Percentiles rank a stretch among this genome's conserved stretches.
Conservation (phyloP, 1,140 invertebrate genomes). For the Vollenhovia emeryi region DNA sequence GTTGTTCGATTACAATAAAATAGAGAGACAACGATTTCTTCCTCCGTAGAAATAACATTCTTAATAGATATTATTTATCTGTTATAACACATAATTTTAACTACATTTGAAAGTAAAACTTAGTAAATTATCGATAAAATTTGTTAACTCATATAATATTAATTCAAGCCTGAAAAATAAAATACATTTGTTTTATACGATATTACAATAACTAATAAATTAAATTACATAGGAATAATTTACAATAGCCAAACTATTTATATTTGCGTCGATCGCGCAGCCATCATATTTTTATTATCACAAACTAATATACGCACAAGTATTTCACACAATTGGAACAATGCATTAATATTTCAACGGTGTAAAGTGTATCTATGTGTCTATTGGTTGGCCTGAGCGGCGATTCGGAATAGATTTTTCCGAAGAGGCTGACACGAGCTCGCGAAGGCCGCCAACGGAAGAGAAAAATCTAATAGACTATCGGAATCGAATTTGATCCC, state of each 20-base stretch:
- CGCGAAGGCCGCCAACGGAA: slow-evolving; percentile 62
- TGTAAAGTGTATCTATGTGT: slow-evolving; percentile 29
- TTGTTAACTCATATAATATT: background rate
- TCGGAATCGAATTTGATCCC: slow-evolving; percentile 81
- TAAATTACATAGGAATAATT: background rate
- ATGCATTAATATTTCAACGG: slow-evolving; percentile 5
- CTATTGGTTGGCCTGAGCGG: slow-evolving; percentile 47
- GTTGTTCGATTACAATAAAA: background rate
- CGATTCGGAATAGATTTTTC: slow-evolving; percentile 68
- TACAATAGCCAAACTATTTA: background rate
- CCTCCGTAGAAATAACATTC: background rate
- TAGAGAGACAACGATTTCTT: background rate
- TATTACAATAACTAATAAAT: background rate
- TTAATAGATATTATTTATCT: background rate
- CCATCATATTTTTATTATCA: background rate
- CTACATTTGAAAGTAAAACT: background rate
- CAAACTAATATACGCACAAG: background rate
- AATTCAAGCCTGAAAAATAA: background rate
- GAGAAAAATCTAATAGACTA: slow-evolving; percentile 84
- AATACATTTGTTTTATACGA: background rate
- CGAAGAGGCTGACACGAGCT: slow-evolving; percentile 58
- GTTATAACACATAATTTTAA: background rate
- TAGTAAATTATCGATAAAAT: slow-evolving; percentile 6
- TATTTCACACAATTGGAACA: slow-evolving; percentile 13
- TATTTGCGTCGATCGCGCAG: background rate